Percentiles rank a stretch among this genome's conserved stretches.
phyloP scores from a whole-genome alignment of 2,113 vertebrate genomes.

The Xyrauchen texanus region DNA sequence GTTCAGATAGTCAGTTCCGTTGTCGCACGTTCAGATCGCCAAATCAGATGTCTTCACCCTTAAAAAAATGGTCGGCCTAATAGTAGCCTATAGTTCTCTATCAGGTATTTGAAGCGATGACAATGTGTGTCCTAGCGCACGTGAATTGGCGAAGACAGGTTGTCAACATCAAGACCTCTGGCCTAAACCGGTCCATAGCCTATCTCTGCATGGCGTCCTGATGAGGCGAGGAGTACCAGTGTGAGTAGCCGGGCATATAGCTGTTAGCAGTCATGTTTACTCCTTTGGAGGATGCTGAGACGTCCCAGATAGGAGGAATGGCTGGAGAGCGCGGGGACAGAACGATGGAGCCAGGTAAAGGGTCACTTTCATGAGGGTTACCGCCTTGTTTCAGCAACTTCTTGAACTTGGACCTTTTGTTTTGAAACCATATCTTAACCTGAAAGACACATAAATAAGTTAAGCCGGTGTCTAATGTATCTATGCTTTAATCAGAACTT shows the following conservation, averaged over 20 bases:
- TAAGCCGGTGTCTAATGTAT: background rate
- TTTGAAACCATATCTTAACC: conserved; percentile 99
- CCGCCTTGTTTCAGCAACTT: conserved; percentile 95
- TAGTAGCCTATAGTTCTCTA: conserved; percentile 28
- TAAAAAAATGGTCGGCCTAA: background rate
- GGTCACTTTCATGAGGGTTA: conserved; percentile 93
- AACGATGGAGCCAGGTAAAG: conserved; percentile 87
- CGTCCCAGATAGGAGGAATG: conserved; percentile 98
- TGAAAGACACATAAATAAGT: conserved; percentile 57
- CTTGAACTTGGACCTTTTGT: conserved; percentile 99
- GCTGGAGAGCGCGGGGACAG: conserved; percentile 94
- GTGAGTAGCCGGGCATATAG: conserved; percentile 98
- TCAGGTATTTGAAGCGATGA: conserved; percentile 43
- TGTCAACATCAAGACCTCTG: conserved; percentile 60
- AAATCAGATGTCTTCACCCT: conserved; percentile 43
- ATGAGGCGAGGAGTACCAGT: conserved; percentile 98
- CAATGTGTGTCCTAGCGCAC: conserved; percentile 62
- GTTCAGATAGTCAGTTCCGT: conserved; percentile 62
- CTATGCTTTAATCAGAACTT: too few species aligned
- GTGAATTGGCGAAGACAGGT: conserved; percentile 61
- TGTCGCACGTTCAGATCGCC: conserved; percentile 54
- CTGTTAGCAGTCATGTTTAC: conserved; percentile 97
- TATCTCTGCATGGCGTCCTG: conserved; percentile 99
- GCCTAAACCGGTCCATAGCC: conserved; percentile 55
- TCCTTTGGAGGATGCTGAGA: conserved; percentile 94